These are phyloP conservation scores for Lophius piscatorius DNA, from an alignment of 2,113 vertebrate species.

Conservation along the genomic window DNA sequence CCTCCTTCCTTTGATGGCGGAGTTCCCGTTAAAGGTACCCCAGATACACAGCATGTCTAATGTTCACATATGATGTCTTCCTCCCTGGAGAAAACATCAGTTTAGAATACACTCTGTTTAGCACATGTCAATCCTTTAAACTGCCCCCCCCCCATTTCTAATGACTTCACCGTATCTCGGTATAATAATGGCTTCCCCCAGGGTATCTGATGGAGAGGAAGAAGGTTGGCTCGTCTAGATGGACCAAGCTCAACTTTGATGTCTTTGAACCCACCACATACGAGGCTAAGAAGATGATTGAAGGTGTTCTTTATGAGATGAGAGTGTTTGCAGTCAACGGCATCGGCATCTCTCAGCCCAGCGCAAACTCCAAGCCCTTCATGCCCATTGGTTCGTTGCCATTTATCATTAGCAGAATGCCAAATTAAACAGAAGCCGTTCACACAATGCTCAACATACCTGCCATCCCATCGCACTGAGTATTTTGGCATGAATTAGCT, in stretches of 20 bases:
- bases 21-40: slow-evolving; percentile 84
- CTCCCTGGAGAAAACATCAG: slow-evolving; percentile 27
- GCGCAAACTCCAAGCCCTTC: slow-evolving; percentile 82
- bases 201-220: slow-evolving; percentile 91
- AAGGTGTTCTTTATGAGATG: slow-evolving; percentile 91
- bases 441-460: slow-evolving; percentile 51
- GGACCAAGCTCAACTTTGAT: slow-evolving; percentile 95
- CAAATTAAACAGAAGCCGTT: slow-evolving; percentile 56
- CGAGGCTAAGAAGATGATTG: slow-evolving; percentile 90
- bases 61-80: slow-evolving; percentile 46
- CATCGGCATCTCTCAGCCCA: slow-evolving; percentile 89
- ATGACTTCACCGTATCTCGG: background rate
- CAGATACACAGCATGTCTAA: slow-evolving; percentile 12
- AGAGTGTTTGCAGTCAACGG: slow-evolving; percentile 88
- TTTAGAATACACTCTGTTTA: slow-evolving; percentile 34
- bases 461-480: slow-evolving; percentile 39
- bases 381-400: slow-evolving; percentile 81
- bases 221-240: slow-evolving; percentile 87
- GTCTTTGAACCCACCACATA: slow-evolving; percentile 82
- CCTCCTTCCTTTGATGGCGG: slow-evolving; percentile 87
- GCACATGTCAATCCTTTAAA: background rate
- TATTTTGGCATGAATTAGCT: slow-evolving; percentile 61
- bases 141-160: slow-evolving; percentile 5
- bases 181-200: slow-evolving; percentile 63
- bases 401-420: slow-evolving; percentile 38